Percentiles rank a stretch among this genome's conserved stretches.
Conservation (phyloP, 2,113 vertebrate species). For the Apteryx mantelli region DNA sequence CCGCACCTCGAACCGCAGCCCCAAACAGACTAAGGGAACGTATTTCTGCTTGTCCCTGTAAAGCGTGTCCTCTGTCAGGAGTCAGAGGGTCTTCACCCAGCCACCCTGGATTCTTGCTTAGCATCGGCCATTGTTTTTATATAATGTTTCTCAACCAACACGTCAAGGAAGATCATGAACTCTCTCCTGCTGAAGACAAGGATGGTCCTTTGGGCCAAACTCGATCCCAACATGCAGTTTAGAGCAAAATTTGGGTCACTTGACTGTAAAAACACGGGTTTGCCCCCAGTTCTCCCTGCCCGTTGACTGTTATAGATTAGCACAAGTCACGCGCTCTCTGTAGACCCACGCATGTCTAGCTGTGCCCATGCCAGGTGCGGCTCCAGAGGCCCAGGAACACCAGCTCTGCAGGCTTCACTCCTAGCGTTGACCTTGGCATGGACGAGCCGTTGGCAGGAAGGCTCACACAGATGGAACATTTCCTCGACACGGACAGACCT, state of each 20-base stretch:
- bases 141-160: neutral
- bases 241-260: neutral
- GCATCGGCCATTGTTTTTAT: neutral
- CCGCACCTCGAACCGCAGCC: rapidly evolving
- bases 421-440: neutral
- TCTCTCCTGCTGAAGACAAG: neutral
- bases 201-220: neutral
- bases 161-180: neutral
- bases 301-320: neutral
- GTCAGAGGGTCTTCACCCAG: neutral
- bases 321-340: rapidly evolving
- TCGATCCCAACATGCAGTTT: neutral
- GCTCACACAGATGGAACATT: conserved; percentile 34
- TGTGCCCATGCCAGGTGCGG: neutral
- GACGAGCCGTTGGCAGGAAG: rapidly evolving
- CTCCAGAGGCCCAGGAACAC: neutral
- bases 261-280: neutral
- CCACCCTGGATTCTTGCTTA: rapidly evolving
- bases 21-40: neutral
- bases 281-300: neutral
- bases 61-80: neutral
- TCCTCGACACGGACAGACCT: conserved; percentile 37
- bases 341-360: rapidly evolving
- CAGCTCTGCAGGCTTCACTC: neutral
- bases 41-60: neutral